Evolutionary conservation across 2,797 vertebrate species (phyloP).

Genomic region (Malacoraja senta): DNA sequence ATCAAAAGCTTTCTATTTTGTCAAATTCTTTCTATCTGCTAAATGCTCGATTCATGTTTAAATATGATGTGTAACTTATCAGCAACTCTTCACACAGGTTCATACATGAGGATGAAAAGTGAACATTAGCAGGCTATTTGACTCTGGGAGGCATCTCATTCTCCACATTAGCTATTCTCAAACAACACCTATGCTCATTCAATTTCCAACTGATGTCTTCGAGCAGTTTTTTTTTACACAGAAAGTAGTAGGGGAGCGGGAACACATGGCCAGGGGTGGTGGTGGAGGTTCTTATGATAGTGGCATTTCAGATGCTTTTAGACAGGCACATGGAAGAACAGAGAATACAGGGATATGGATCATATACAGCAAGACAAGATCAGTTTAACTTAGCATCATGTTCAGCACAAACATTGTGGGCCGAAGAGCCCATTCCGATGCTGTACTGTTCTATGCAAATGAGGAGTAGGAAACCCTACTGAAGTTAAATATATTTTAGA

Average conservation of each 20-base stretch:
- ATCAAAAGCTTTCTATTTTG: slow-evolving; percentile 13
- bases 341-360: too few species aligned
- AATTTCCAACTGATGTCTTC: neutral
- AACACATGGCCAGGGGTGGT: too few species aligned
- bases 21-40: neutral
- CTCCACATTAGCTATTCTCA: neutral
- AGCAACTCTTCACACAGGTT: neutral
- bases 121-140: neutral
- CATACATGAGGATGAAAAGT: neutral
- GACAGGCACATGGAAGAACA: too few species aligned
- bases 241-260: too few species aligned
- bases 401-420: too few species aligned
- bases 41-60: neutral
- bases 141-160: neutral
- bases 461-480: neutral
- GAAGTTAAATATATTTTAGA: neutral
- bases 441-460: too few species aligned
- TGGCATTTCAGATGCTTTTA: too few species aligned
- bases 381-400: too few species aligned
- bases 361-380: too few species aligned
- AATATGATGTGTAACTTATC: neutral
- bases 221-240: too few species aligned
- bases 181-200: neutral
- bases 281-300: too few species aligned
- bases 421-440: too few species aligned